These are phyloP conservation scores for Channa argus DNA, from an alignment of 2,113 vertebrate genomes.

Conservation along the genomic window DNA sequence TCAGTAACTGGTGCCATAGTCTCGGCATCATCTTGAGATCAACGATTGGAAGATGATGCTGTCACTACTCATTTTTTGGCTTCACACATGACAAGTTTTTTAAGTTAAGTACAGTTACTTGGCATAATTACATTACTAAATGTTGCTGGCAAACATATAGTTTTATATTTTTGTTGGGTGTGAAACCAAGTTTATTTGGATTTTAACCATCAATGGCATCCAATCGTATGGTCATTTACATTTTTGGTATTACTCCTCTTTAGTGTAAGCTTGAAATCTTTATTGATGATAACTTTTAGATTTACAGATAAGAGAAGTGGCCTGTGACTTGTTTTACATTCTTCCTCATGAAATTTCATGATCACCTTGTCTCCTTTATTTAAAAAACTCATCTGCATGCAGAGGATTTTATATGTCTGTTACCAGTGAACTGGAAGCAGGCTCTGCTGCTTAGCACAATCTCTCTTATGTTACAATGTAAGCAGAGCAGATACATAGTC, in stretches of 20 bases:
- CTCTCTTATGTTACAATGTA: slow-evolving; percentile 9
- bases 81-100: too few species aligned
- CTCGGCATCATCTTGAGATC: slow-evolving; percentile 38
- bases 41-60: slow-evolving; percentile 1
- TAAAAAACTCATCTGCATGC: slow-evolving; percentile 18
- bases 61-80: slow-evolving; percentile 6
- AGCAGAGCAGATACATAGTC: slow-evolving; percentile 24
- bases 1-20: slow-evolving; percentile 22
- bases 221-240: too few species aligned
- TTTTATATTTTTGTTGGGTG: too few species aligned
- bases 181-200: too few species aligned
- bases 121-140: too few species aligned
- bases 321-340: background rate
- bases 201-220: too few species aligned
- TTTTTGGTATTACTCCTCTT: background rate
- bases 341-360: slow-evolving; percentile 16
- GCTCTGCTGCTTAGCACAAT: slow-evolving; percentile 12
- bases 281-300: background rate
- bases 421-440: slow-evolving; percentile 26
- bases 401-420: slow-evolving; percentile 14
- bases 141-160: too few species aligned
- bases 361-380: slow-evolving; percentile 7
- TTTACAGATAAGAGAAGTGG: background rate
- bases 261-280: background rate
- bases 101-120: too few species aligned